Percentiles rank a stretch among this genome's conserved stretches.
Evolutionary conservation across 2,113 vertebrate genomes (phyloP).

Genomic region (Aegotheles bennettii): DNA sequence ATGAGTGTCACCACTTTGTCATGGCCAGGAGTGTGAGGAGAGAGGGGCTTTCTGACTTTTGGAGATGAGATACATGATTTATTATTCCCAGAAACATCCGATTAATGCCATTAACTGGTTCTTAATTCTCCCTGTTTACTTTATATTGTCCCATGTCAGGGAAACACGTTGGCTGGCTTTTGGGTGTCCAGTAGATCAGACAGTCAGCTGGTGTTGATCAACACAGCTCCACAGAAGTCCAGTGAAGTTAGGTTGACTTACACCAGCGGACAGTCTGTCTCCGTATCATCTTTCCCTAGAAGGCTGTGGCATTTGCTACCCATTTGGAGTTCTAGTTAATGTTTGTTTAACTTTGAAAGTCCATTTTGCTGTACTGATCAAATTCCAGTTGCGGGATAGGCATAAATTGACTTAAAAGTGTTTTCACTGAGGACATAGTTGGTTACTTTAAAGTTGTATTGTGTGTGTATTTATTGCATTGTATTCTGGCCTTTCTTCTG

Average conservation of each 20-base stretch:
- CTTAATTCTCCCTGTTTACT: not conserved
- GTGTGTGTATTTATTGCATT: not conserved
- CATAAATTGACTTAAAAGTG: not conserved
- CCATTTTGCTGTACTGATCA: not conserved
- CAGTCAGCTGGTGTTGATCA: slow-evolving; percentile 50
- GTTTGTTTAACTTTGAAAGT: slow-evolving; percentile 28
- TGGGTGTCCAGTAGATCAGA: not conserved
- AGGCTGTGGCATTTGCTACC: not conserved
- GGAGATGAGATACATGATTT: not conserved
- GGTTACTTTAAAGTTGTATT: not conserved
- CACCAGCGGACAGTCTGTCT: slow-evolving; percentile 13
- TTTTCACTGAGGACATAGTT: not conserved
- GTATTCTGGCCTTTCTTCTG: not conserved
- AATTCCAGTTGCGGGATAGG: not conserved
- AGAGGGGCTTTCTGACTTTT: not conserved
- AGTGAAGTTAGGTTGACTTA: slow-evolving; percentile 33
- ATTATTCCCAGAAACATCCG: not conserved
- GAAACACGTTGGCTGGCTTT: not conserved
- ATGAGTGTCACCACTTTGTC: slow-evolving; percentile 12
- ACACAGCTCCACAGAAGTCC: not conserved
- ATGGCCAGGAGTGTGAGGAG: not conserved
- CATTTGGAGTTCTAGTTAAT: not conserved
- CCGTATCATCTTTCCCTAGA: not conserved
- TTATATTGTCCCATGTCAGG: not conserved
- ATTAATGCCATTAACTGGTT: not conserved